phyloP scores from a whole-genome alignment of 2,797 vertebrate species.

The Xenops minutus region DNA sequence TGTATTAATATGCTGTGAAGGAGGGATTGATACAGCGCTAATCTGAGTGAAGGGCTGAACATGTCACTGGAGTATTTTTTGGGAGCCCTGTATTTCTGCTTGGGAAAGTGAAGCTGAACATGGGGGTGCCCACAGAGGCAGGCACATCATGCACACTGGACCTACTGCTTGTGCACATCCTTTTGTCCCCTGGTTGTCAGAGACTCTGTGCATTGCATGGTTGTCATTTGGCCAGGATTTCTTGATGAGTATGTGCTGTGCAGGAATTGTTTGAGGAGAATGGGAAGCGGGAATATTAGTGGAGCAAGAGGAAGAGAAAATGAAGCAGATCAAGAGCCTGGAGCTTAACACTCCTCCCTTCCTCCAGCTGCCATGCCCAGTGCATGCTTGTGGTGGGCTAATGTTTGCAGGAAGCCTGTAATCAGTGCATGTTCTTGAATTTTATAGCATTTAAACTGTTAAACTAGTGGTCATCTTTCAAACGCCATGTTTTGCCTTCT shows the following conservation, averaged over 20 bases:
- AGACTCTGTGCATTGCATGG: not conserved
- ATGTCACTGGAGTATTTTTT: not conserved
- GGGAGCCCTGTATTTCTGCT: not conserved
- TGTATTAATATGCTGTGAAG: not conserved
- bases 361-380: not conserved
- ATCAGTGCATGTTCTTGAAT: not conserved
- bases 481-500: not conserved
- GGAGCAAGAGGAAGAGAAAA: not conserved
- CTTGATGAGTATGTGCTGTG: not conserved
- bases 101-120: not conserved
- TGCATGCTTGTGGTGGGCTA: not conserved
- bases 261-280: not conserved
- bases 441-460: not conserved
- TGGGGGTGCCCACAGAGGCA: not conserved
- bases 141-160: not conserved
- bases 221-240: not conserved
- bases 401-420: not conserved
- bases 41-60: not conserved
- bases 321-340: not conserved
- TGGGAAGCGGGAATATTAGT: not conserved
- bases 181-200: not conserved
- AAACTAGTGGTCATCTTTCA: not conserved
- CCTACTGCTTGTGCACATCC: not conserved
- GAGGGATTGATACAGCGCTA: not conserved
- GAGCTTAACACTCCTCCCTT: not conserved